Percentiles rank a stretch among this genome's conserved stretches.
These are phyloP conservation scores for Pseudochaenichthys georgianus DNA, from an alignment of 2,797 vertebrate genomes.

Conservation along the genomic window DNA sequence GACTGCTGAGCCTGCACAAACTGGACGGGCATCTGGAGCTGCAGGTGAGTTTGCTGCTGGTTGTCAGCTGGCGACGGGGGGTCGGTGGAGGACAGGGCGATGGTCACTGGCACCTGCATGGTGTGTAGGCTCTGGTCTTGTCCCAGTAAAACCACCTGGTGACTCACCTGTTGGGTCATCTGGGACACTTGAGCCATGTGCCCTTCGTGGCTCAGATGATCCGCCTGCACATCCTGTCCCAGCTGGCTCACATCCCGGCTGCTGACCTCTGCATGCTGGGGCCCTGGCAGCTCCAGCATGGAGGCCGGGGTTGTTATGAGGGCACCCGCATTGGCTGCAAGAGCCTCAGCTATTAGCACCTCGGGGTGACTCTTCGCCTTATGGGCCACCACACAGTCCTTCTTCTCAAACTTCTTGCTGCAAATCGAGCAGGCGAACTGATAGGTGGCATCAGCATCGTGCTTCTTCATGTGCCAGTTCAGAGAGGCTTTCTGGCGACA, in stretches of 20 bases:
- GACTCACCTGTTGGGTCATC: conserved; percentile 74
- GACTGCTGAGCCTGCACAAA: conserved; percentile 83
- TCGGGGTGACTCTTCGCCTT: conserved; percentile 92
- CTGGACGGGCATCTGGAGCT: conserved; percentile 86
- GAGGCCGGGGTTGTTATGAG: conserved; percentile 95
- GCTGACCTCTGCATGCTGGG: conserved; percentile 55
- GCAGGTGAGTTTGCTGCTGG: conserved; percentile 83
- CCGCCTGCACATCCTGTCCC: conserved; percentile 61
- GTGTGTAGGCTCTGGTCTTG: conserved; percentile 89
- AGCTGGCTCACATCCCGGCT: conserved; percentile 60
- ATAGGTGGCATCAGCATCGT: conserved; percentile 95
- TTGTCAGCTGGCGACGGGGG: conserved; percentile 87
- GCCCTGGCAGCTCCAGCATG: conserved; percentile 84
- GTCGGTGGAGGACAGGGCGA: conserved; percentile 87
- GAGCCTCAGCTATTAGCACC: conserved; percentile 96
- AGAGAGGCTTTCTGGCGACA: conserved; percentile 98
- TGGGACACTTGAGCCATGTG: conserved; percentile 69
- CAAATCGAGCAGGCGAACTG: conserved; percentile 99
- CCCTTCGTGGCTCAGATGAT: conserved; percentile 70
- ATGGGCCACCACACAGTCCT: conserved; percentile 99
- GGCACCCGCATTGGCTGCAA: conserved; percentile 93
- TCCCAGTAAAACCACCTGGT: conserved; percentile 83
- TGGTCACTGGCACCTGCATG: conserved; percentile 89
- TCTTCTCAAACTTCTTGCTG: conserved; percentile 99
- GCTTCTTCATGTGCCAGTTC: conserved; percentile 99